Percentiles rank a stretch among this genome's conserved stretches.
These are phyloP conservation scores for Smutsia temminckii DNA, from an alignment of 2,797 vertebrate species.

Conservation along the genomic window DNA sequence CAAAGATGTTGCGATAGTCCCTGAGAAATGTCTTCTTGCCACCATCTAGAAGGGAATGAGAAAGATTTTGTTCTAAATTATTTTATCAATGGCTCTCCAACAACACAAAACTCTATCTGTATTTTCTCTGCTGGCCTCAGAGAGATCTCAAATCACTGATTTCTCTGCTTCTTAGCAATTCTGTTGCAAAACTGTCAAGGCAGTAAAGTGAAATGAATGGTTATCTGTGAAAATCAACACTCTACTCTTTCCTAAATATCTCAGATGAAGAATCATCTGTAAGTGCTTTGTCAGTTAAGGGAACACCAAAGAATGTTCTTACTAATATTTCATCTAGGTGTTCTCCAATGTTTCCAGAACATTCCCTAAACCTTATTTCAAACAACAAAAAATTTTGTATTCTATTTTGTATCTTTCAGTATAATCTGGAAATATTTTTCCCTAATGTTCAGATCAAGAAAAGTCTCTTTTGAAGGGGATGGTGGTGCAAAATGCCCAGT, in stretches of 20 bases:
- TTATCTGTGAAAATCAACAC: not conserved
- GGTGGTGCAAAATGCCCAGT: not conserved
- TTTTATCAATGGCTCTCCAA: not conserved
- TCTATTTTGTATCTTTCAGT: not conserved
- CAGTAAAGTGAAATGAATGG: not conserved
- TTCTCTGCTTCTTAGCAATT: not conserved
- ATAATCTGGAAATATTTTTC: not conserved
- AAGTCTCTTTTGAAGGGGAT: not conserved
- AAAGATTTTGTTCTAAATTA: not conserved
- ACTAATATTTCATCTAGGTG: not conserved
- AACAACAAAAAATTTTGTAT: not conserved
- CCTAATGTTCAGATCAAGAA: not conserved
- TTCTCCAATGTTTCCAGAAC: not conserved
- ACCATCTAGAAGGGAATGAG: not conserved
- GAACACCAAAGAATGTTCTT: constrained; percentile 17
- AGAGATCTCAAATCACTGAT: not conserved
- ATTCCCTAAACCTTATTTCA: not conserved
- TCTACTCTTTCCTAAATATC: not conserved
- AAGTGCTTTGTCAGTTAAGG: not conserved
- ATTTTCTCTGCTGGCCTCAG: not conserved
- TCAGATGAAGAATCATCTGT: not conserved
- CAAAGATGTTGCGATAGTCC: not conserved
- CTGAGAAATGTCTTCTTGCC: not conserved
- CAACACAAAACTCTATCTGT: not conserved
- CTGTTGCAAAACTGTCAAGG: not conserved